These are phyloP conservation scores for Epinephelus fuscoguttatus DNA, from an alignment of 2,113 vertebrate species.

Conservation along the genomic window DNA sequence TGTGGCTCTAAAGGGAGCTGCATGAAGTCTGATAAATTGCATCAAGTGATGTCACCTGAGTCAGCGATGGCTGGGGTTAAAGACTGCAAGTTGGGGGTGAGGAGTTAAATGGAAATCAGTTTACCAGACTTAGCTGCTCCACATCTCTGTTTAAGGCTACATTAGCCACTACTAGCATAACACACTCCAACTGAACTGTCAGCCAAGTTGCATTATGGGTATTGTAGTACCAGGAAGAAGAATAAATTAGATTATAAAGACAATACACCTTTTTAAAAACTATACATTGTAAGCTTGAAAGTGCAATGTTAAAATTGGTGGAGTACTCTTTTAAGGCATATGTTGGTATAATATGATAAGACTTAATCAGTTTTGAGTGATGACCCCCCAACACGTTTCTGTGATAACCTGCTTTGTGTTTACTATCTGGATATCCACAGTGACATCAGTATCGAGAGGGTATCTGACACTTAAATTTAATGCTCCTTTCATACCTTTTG, in stretches of 20 bases:
- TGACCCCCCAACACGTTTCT: constrained; percentile 4
- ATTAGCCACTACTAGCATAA: neutral
- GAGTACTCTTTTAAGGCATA: neutral
- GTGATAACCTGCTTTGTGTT: neutral
- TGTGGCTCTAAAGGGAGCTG: neutral
- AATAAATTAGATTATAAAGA: neutral
- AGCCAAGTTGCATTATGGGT: neutral
- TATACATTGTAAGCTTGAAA: neutral
- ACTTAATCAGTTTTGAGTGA: neutral
- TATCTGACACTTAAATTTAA: too few species aligned
- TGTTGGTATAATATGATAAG: neutral
- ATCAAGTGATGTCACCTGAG: neutral
- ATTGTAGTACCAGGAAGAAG: neutral
- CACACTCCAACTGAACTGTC: neutral
- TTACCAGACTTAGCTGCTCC: too few species aligned
- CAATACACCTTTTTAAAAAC: neutral
- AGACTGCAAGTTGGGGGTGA: neutral
- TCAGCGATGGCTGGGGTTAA: neutral
- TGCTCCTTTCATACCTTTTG: too few species aligned
- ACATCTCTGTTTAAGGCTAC: neutral
- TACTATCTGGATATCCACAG: neutral
- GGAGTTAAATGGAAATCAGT: too few species aligned
- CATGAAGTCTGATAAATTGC: neutral
- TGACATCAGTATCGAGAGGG: too few species aligned
- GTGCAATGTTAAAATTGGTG: neutral